Evolutionary conservation across 2,888 invertebrate genomes (phyloP).

Genomic region (Metallyticus violacea): DNA sequence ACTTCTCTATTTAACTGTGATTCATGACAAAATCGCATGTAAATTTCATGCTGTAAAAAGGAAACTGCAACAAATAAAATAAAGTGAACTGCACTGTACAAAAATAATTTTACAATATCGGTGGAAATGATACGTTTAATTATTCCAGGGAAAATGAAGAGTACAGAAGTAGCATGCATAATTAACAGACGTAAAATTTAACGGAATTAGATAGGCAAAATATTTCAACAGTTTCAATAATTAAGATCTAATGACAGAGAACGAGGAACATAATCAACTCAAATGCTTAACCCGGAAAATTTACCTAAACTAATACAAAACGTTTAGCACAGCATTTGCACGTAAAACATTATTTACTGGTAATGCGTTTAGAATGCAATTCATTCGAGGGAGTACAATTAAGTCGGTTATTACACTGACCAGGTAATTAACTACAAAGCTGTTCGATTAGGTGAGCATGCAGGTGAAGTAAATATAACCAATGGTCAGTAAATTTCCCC

Average conservation of each 20-base stretch:
- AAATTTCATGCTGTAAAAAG: too few species aligned
- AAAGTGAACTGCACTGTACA: too few species aligned
- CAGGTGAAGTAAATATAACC: neutral
- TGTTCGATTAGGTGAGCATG: neutral
- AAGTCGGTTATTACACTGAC: neutral
- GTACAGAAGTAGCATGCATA: neutral
- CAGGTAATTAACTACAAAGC: neutral
- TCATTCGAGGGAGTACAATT: neutral
- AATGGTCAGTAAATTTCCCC: neutral
- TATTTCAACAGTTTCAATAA: neutral
- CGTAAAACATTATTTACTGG: neutral
- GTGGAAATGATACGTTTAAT: neutral
- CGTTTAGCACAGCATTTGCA: neutral
- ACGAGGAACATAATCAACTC: neutral
- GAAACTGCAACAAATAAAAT: too few species aligned
- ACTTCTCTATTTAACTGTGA: too few species aligned
- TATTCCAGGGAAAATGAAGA: too few species aligned
- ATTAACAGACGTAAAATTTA: neutral
- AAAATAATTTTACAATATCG: too few species aligned
- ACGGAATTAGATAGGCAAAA: neutral
- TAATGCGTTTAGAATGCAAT: neutral
- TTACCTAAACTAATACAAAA: neutral
- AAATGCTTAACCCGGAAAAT: neutral
- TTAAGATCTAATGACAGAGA: neutral
- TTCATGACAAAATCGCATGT: too few species aligned